A percentile compares a stretch with the other conserved stretches of the same genome.
These are phyloP conservation scores for Zaprionus ghesquierei DNA, from an alignment of 1,140 invertebrate genomes.

Conservation along the genomic window DNA sequence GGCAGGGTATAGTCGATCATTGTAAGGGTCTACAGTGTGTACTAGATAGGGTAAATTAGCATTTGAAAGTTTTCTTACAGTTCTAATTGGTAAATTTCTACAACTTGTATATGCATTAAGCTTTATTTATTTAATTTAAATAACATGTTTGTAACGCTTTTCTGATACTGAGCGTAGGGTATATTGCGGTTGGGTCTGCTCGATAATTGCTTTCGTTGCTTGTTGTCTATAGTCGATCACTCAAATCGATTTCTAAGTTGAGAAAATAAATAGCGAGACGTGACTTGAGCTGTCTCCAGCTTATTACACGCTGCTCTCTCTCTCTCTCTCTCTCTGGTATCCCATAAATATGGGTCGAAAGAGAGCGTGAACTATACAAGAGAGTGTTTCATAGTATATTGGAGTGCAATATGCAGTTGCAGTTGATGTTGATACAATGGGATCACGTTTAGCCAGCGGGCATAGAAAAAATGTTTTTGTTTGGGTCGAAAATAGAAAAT, in stretches of 20 bases:
- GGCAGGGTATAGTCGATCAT: not conserved
- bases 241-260: not conserved
- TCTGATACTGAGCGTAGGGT: no score
- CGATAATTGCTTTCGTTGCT: not conserved
- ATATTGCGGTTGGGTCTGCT: no score
- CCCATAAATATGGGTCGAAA: not conserved
- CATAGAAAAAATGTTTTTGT: conserved; percentile 52
- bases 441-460: conserved; percentile 17
- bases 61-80: no score
- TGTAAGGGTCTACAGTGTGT: not conserved
- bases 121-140: no score
- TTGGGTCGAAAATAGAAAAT: conserved; percentile 77
- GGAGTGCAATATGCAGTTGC: not conserved
- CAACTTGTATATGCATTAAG: no score
- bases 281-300: not conserved
- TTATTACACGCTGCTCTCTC: not conserved
- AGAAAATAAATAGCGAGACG: not conserved
- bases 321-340: not conserved
- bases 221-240: not conserved
- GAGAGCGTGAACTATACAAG: not conserved
- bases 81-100: no score
- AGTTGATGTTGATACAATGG: conserved; percentile 13
- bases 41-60: not conserved
- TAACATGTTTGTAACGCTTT: no score
- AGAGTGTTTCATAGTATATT: not conserved